phyloP scores from a whole-genome alignment of 2,888 invertebrate genomes.

The Neoascia interrupta region DNA sequence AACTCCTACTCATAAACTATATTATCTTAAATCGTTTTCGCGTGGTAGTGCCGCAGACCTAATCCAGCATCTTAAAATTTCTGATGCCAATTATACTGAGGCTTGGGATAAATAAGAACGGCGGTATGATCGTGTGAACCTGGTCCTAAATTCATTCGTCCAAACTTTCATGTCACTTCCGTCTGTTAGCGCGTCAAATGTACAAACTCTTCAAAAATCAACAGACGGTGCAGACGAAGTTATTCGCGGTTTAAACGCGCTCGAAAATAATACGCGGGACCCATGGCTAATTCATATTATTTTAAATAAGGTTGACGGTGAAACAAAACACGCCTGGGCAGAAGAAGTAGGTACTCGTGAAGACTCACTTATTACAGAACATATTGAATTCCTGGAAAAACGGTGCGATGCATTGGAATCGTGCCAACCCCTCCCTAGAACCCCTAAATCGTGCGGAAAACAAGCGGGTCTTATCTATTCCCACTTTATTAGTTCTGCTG shows the following conservation, averaged over 20 bases:
- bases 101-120: background rate
- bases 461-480: background rate
- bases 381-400: slow-evolving; percentile 3
- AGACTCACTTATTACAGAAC: background rate
- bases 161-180: background rate
- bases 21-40: too few relatives aligned
- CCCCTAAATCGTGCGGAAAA: too few relatives aligned
- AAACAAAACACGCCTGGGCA: background rate
- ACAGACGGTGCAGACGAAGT: background rate
- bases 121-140: background rate
- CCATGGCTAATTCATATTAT: slow-evolving; percentile 15
- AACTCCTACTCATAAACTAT: too few relatives aligned
- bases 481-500: background rate
- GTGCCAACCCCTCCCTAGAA: slow-evolving; percentile 6
- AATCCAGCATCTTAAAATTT: background rate
- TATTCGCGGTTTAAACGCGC: background rate
- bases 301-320: background rate
- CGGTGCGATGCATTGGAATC: slow-evolving; percentile 7
- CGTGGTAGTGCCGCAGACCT: background rate
- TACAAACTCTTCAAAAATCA: background rate
- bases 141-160: background rate
- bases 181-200: background rate
- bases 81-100: background rate
- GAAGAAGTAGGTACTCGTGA: background rate
- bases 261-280: background rate